These are phyloP conservation scores for Heliconius aoede DNA, from an alignment of 2,888 invertebrate species.

Conservation along the genomic window DNA sequence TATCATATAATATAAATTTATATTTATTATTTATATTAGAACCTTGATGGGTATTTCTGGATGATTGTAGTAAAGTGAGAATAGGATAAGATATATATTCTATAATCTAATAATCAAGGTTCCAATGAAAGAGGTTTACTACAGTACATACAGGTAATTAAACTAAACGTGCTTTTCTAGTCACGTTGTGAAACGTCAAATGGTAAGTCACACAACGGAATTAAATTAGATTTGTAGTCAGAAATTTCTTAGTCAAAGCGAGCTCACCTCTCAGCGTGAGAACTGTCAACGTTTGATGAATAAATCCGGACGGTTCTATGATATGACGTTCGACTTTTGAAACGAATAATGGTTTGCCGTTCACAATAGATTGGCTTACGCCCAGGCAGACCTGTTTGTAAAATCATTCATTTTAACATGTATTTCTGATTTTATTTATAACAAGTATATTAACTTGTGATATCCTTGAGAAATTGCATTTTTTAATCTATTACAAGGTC, in stretches of 20 bases:
- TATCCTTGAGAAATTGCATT: background rate
- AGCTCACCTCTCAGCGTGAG: conserved; percentile 79
- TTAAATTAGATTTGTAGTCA: conserved; percentile 7
- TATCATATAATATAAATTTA: too few species aligned
- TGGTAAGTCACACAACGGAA: background rate
- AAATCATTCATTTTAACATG: background rate
- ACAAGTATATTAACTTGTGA: too few species aligned
- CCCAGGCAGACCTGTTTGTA: conserved; percentile 76
- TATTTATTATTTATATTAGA: too few species aligned
- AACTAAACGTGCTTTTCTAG: background rate
- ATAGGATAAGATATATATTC: too few species aligned
- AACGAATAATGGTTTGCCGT: conserved; percentile 79
- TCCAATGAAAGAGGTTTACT: background rate
- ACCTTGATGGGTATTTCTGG: too few species aligned
- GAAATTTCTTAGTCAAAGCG: conserved; percentile 25
- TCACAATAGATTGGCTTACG: conserved; percentile 79
- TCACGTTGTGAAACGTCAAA: background rate
- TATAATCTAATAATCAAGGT: background rate
- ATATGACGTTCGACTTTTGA: conserved; percentile 84
- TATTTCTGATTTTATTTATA: background rate
- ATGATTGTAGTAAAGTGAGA: too few species aligned
- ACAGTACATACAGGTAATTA: background rate
- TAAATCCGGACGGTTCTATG: conserved; percentile 79
- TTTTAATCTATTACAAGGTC: background rate
- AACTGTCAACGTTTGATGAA: conserved; percentile 81